Evolutionary conservation across 2,888 invertebrate species (phyloP), one percentile per base, ranked within the genome.

Genomic region (Exephanes ischioxanthus): DNA sequence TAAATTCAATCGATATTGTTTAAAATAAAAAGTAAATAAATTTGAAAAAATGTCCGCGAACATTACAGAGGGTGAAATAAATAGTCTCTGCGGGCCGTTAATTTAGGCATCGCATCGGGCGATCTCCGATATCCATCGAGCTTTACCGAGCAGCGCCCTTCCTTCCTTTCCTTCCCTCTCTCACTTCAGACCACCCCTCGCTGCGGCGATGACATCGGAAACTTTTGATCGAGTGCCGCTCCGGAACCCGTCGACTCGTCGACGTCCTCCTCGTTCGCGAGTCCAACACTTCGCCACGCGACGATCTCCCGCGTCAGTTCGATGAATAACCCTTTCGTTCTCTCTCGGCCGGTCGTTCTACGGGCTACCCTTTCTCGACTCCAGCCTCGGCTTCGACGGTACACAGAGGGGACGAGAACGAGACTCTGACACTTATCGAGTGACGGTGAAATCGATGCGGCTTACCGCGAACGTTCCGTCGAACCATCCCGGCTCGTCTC

Each of bases 391-490:
- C 71, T 67, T n/a, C 61, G 45, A 63, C 70, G 45, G 55, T 22
- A 26, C 14, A 37, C 51, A 63, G 16, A 71, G 48, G 45, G 45
- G 26, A 0, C 73, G 33, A 75, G 58, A 82, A 63, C 19, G 51
- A 55, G 53, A 70, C 79, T 66, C 71, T 67, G 82, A 83, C 85
- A 80, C 82, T 85, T 85, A 82, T 85, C 85, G 85, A 82, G 85
- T 80, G 85, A 85, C 85, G 85, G 77, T 85, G 58, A 80, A 83
- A 85, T 85, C 80, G 85, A 85, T 85, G 85, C 75, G 83, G 83
- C 82, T 85, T 73, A 85, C 82, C 85, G 76, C 82, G 55, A 83
- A 72, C 76, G 67, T 75, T 76, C 71, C 61, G 51, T 58, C 45
- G 19, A 61, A 37, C 6, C 51, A 3, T 71, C 30, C 19, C n/a